Conservation (phyloP, 2,797 vertebrate genomes). For the Pseudochirops corinnae region DNA sequence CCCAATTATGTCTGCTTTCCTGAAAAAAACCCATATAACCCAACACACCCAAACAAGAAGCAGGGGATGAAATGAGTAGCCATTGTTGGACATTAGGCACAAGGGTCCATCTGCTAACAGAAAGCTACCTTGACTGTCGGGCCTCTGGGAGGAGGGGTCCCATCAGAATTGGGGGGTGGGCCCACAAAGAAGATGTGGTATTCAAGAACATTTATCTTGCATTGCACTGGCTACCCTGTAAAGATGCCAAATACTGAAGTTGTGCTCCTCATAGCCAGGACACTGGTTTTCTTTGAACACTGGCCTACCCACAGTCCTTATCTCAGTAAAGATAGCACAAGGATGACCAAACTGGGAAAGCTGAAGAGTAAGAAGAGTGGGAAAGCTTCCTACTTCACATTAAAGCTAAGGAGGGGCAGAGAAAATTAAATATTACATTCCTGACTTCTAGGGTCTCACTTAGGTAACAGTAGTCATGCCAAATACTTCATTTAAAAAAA, state of each 20-base stretch:
- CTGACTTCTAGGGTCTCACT: not conserved
- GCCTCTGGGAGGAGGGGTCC: not conserved
- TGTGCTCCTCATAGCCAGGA: not conserved
- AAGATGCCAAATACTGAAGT: not conserved
- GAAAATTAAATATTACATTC: not conserved
- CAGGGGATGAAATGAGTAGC: not conserved
- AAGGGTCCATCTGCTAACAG: not conserved
- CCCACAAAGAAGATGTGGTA: not conserved
- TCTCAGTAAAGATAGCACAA: not conserved
- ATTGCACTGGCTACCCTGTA: not conserved
- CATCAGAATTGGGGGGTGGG: not conserved
- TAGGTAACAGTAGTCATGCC: not conserved
- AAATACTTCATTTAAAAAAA: not conserved
- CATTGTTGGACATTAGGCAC: not conserved
- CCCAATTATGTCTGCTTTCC: not conserved
- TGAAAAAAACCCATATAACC: not conserved
- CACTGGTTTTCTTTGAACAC: not conserved
- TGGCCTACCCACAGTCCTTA: not conserved
- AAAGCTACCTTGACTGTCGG: not conserved
- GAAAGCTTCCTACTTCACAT: not conserved
- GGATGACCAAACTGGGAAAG: not conserved
- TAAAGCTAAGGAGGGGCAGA: not conserved
- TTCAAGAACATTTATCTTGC: not conserved
- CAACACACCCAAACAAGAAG: not conserved
- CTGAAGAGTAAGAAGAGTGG: not conserved